phyloP scores from a whole-genome alignment of 2,113 vertebrate species.

The Porphyrio hochstetteri region DNA sequence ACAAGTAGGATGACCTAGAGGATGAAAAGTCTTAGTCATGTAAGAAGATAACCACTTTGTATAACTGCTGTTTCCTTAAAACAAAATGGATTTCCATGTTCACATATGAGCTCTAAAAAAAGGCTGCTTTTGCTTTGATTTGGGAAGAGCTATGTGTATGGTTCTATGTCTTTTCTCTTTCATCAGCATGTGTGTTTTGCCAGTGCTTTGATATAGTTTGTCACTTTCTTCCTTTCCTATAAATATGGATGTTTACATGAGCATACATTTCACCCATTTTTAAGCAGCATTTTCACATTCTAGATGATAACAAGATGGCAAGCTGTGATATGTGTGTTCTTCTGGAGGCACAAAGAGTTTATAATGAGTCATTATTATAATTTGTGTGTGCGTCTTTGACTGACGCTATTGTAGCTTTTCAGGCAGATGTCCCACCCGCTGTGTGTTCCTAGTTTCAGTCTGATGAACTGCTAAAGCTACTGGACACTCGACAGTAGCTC shows the following conservation, averaged over 20 bases:
- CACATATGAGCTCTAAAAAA: background rate
- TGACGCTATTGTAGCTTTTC: conserved; percentile 43
- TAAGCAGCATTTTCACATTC: conserved; percentile 4
- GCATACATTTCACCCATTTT: background rate
- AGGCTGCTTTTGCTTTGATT: background rate
- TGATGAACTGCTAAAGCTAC: conserved; percentile 39
- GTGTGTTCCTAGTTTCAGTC: conserved; percentile 41
- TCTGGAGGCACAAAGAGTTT: conserved; percentile 10
- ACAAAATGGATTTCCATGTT: background rate
- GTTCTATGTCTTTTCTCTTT: background rate
- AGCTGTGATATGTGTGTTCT: conserved; percentile 26
- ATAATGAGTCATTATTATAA: conserved; percentile 52
- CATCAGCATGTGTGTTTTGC: background rate
- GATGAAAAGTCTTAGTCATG: background rate
- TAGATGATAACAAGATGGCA: conserved; percentile 44
- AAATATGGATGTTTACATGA: background rate
- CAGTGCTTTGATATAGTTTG: background rate
- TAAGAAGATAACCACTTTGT: background rate
- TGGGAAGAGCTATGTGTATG: background rate
- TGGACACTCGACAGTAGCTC: conserved; percentile 19
- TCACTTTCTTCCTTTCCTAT: background rate
- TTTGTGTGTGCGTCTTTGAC: conserved; percentile 12
- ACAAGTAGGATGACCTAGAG: background rate
- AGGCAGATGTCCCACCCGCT: conserved; percentile 12
- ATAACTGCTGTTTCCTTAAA: background rate